Conservation (phyloP, 2,888 invertebrate species). For the Exephanes ischioxanthus region DNA sequence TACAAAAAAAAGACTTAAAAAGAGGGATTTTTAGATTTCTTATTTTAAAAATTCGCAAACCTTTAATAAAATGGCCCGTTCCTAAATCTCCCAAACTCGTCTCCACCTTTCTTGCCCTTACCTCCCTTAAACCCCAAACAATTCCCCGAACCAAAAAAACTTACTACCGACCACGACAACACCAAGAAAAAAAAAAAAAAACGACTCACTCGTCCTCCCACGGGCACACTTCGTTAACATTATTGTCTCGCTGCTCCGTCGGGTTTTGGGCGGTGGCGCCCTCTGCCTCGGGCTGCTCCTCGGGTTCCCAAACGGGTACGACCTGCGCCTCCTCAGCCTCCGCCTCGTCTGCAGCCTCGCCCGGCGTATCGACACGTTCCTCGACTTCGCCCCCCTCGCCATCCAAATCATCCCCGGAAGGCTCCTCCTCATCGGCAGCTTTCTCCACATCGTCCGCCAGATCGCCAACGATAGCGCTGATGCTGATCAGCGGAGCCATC, state of each 20-base stretch:
- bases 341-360: slow-evolving; percentile 40
- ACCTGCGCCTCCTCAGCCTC: slow-evolving; percentile 78
- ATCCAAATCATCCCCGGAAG: slow-evolving; percentile 89
- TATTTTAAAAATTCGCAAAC: too few species aligned
- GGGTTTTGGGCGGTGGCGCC: slow-evolving; percentile 71
- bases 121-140: too few species aligned
- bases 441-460: slow-evolving; percentile 74
- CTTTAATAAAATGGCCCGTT: too few species aligned
- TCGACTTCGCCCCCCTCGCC: slow-evolving; percentile 74
- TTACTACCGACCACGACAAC: too few species aligned
- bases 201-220: slow-evolving; percentile 97
- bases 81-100: too few species aligned
- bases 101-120: too few species aligned
- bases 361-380: slow-evolving; percentile 43
- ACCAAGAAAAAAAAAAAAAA: too few species aligned
- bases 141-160: too few species aligned
- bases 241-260: slow-evolving; percentile 85
- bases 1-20: too few species aligned
- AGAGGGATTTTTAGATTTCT: too few species aligned
- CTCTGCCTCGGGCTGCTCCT: slow-evolving; percentile 77
- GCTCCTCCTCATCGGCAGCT: slow-evolving; percentile 79
- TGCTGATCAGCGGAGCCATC: slow-evolving; percentile 89
- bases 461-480: slow-evolving; percentile 90
- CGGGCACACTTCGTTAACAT: slow-evolving; percentile 95
- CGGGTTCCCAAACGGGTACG: slow-evolving; percentile 83